Conservation (phyloP, 1,140 invertebrate genomes). For the Aphelinus atriplicis region DNA sequence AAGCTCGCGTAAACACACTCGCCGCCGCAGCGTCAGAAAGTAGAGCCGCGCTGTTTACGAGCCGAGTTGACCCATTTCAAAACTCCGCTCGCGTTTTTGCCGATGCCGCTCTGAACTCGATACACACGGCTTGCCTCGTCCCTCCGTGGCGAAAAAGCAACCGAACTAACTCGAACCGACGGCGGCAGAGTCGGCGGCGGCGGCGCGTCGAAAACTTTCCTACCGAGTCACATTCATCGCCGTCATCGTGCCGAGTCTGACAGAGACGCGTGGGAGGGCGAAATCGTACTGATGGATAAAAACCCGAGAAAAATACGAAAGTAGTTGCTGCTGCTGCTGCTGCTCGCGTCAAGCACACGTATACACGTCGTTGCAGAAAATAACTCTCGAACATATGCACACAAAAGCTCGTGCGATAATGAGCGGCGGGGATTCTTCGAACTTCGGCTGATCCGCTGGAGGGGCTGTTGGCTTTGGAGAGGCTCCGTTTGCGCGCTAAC, state of each 20-base stretch:
- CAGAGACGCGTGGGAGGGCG: too few relatives aligned
- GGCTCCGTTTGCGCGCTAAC: neutral
- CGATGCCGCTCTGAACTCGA: too few relatives aligned
- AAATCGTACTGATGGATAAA: too few relatives aligned
- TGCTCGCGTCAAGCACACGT: too few relatives aligned
- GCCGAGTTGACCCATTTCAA: conserved; percentile 1
- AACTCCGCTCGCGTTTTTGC: neutral
- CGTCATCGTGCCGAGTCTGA: too few relatives aligned
- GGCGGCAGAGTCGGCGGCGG: too few relatives aligned
- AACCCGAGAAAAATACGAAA: too few relatives aligned
- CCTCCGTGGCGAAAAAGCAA: too few relatives aligned
- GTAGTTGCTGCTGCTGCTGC: too few relatives aligned
- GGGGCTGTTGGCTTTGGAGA: neutral
- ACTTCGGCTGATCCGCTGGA: neutral
- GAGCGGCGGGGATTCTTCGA: conserved; percentile 7
- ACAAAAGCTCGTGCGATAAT: neutral
- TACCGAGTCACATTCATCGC: neutral
- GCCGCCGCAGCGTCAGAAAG: neutral
- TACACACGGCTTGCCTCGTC: too few relatives aligned
- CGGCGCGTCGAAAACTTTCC: conserved; percentile 14
- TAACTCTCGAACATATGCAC: too few relatives aligned
- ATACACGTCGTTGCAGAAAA: too few relatives aligned
- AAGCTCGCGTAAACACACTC: neutral
- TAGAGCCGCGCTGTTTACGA: conserved; percentile 4
- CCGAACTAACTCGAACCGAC: neutral